These are phyloP conservation scores for Thymelicus sylvestris DNA, from an alignment of 2,888 invertebrate species.

Conservation along the genomic window DNA sequence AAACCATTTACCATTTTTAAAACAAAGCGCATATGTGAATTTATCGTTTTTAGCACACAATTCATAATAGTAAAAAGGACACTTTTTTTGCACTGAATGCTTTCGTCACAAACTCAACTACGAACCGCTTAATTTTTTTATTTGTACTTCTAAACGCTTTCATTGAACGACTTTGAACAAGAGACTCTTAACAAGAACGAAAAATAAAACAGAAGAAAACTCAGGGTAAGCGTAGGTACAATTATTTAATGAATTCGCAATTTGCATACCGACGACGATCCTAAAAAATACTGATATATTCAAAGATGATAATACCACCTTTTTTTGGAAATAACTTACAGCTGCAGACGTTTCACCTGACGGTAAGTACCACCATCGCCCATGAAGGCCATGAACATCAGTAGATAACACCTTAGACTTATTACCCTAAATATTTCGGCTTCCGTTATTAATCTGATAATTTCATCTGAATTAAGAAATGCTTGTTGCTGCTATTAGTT, in stretches of 20 bases:
- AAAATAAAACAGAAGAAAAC: slow-evolving; percentile 61
- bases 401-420: too few species aligned
- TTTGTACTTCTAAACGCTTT: slow-evolving; percentile 58
- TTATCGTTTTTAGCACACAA: neutral
- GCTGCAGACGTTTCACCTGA: too few species aligned
- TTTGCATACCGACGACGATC: slow-evolving; percentile 76
- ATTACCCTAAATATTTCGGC: too few species aligned
- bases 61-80: neutral
- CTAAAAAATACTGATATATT: slow-evolving; percentile 56
- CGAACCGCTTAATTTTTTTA: slow-evolving; percentile 48
- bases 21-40: too few species aligned
- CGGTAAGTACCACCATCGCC: too few species aligned
- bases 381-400: too few species aligned
- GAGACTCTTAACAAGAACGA: slow-evolving; percentile 67
- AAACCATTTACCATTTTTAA: too few species aligned
- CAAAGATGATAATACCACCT: slow-evolving; percentile 26
- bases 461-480: too few species aligned
- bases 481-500: too few species aligned
- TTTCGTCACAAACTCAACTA: slow-evolving; percentile 38
- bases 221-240: slow-evolving; percentile 63
- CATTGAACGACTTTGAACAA: slow-evolving; percentile 62
- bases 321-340: neutral
- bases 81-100: too few species aligned
- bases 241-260: slow-evolving; percentile 81
- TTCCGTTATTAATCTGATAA: too few species aligned